Evolutionary conservation across 2,113 vertebrate genomes (phyloP), one percentile per base, ranked within the genome.

Genomic region (Romanogobio albipinnatus): DNA sequence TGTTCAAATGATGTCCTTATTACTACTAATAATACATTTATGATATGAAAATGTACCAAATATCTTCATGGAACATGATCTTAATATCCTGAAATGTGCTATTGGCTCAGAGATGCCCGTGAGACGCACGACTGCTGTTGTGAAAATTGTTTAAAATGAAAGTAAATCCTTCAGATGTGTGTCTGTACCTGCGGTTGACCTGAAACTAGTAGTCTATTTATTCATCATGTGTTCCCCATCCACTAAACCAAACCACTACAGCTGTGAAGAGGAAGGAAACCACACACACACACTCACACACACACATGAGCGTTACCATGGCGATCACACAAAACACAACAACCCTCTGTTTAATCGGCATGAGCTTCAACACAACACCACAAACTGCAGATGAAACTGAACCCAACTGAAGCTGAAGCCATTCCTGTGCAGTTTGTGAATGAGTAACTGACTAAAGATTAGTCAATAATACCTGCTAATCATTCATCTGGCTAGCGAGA

Each of bases 261-360:
- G 78, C 68, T 59, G 49, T 81, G 84, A 88, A 85, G 74, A 88
- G 87, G 84, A 84, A 86, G 70, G 87, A 83, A 82, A 85, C 56
- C 66, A 66, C 62, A 22, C 10, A 14, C 47, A 47, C 64, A 53
- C 33, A 47, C 66, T 24, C 51, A 47, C 9, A 33, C 19, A 78
- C 36, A 39, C 49, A 36, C 11, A 10, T 3, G 36, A 51, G n/a
- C 14, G 89, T 94, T 90, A 88, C 94, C 71, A 91, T 92, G 90
- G 86, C 36, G 26, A 93, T 59, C 58, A 68, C 86, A 85, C 81
- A 91, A 39, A 39, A 89, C 89, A 90, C 19, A 90, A 88, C 88
- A 76, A 68, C 45, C 78, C 24, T 64, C 76, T 71, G 74, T 58
- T 53, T 61, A 81, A 71, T 76, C 36, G 3, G 17, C 64, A 19